Evolutionary conservation across 2,113 vertebrate species (phyloP), one percentile per base, ranked within the genome.

Genomic region (Pimephales promelas): DNA sequence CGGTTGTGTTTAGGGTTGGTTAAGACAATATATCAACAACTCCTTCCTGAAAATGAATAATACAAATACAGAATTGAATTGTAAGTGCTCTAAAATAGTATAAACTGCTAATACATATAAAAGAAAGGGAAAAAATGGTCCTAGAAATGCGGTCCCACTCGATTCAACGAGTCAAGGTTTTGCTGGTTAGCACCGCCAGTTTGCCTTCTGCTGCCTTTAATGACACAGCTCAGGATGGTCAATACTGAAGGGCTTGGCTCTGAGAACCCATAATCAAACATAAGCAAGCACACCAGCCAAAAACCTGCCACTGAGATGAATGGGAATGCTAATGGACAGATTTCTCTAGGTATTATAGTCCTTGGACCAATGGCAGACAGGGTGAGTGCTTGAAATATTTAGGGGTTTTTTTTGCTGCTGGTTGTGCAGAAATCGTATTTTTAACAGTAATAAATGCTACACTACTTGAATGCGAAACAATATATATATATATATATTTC

Each of bases 201-300:
- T 54, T 54, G 64, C 31, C 8, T 40, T 68, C 34, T 68, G 31
- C 31, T 36, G 34, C 16, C 9, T 68, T 68, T 68, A 68, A 68
- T 68, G 64, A 31, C 20, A 45, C 68, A 71, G 68, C 40, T 72
- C 40, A 72, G 68, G 11, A 72, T 72, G 16, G 40, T 72, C n/a
- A 7, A 40, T 72, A 45, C 4, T 72, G 68, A 72, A 72, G 40
- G 40, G 13, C 40, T 72, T 72, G 68, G 68, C 68, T 47, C 40
- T 16, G 43, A 72, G n/a, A 72, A 72, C 68, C 40, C 40, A 45
- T 47, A 72, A 24, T 72, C 68, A 72, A 72, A 72, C 68, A 72
- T 45, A 26, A 72, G 40, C 22, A 45, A 72, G 22, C 6, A 0
- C 68, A 26, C 40, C 36, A 72, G 68, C 40, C 68, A 72, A 45